phyloP scores from a whole-genome alignment of 1,140 invertebrate genomes.

The Cotesia glomerata region DNA sequence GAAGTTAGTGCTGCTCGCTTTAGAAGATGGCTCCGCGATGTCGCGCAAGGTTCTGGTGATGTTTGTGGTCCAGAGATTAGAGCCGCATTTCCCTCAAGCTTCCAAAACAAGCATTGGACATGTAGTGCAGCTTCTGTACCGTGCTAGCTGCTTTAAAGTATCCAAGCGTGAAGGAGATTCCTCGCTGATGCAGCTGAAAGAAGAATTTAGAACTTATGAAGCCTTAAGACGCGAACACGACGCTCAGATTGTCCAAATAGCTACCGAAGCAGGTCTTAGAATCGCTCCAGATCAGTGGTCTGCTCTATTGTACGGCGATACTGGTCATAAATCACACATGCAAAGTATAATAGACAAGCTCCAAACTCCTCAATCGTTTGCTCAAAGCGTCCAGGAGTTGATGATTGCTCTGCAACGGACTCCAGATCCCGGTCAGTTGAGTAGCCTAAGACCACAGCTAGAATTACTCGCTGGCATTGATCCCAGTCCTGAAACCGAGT shows the following conservation, averaged over 20 bases:
- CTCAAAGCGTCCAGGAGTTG: constrained; percentile 89
- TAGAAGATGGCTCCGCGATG: constrained; percentile 96
- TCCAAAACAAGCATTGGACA: constrained; percentile 99
- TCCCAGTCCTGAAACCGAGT: constrained; percentile 74
- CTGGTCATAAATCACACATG: constrained; percentile 96
- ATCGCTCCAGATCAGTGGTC: constrained; percentile 99
- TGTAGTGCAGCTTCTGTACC: constrained; percentile 96
- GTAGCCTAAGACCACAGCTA: constrained; percentile 77
- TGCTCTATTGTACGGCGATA: constrained; percentile 93
- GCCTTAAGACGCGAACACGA: constrained; percentile 93
- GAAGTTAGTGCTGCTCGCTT: constrained; percentile 88
- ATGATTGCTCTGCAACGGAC: constrained; percentile 91
- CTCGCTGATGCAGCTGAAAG: constrained; percentile 97
- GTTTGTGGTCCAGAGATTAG: constrained; percentile 96
- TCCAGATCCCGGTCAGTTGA: constrained; percentile 85
- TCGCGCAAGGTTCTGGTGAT: constrained; percentile 97
- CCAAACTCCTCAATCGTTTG: constrained; percentile 90
- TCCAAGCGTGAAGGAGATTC: constrained; percentile 97
- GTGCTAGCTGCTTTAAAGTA: constrained; percentile 98
- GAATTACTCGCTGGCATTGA: constrained; percentile 89
- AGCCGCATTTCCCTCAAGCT: constrained; percentile 95
- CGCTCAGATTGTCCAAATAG: constrained; percentile 97
- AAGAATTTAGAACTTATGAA: constrained; percentile 96
- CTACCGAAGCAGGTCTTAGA: constrained; percentile 93
- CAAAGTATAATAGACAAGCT: constrained; percentile 97